Evolutionary conservation across 2,113 vertebrate species (phyloP), one percentile per base, ranked within the genome.

Genomic region (Lipophrys pholis): DNA sequence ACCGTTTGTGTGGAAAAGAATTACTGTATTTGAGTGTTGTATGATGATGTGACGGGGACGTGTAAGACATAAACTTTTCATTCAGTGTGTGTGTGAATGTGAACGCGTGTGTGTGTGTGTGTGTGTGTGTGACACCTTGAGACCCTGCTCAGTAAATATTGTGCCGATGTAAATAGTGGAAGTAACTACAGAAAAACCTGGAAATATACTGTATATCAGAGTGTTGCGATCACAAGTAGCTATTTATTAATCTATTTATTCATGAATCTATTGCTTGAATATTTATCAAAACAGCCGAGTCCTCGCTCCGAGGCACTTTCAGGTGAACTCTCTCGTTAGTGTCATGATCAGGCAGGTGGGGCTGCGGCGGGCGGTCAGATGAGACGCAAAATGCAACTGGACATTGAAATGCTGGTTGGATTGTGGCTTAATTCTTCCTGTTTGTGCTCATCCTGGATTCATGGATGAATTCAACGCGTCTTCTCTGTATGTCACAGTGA

Each of bases 231-330:
- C 49, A 67, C 11, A 15, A 76, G 54, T 54, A 80, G 64, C n/a
- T 87, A 87, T 91, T 90, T 87, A 89, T 88, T 53, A 42, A 84
- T 76, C 49, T 83, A 86, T 87, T 89, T 72, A 77, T 78, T 76
- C 43, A 74, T 74, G 70, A 16, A 73, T 76, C 84, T 81, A 79
- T 83, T 66, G 67, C 79, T 82, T 69, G 77, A 80, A 80, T 80
- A 69, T 69, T 88, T 76, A 78, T 76, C 62, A 69, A 69, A 67
- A 58, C 39, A 45, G 30, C 21, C 16, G 30, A 35, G 0, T 59
- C 39, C 59, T 48, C 73, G 48, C 52, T 30, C 11, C 46, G 40
- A 45, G 8, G 51, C 21, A 30, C 50, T 39, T 76, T 76, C 68
- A 75, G 59, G 71, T 71, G 35, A 51, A 35, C 52, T 65, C 15